These are phyloP conservation scores for Blomia tropicalis DNA, from an alignment of 2,888 invertebrate genomes.

Conservation along the genomic window DNA sequence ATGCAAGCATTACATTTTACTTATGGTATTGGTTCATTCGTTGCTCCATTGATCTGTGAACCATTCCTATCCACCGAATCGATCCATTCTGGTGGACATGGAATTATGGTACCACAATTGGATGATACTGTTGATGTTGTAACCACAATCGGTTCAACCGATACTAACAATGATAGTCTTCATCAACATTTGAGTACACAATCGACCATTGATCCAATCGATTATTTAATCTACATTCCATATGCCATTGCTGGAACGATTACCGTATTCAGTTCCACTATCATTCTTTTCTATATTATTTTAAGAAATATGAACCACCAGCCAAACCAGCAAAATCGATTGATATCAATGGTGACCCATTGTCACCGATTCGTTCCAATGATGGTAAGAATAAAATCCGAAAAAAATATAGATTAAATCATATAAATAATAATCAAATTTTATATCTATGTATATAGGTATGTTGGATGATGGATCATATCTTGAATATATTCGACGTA, in stretches of 20 bases:
- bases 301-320: slow-evolving; percentile 20
- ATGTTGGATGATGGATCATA: neutral
- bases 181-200: neutral
- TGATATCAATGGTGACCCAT: neutral
- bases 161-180: neutral
- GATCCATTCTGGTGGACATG: slow-evolving; percentile 16
- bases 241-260: slow-evolving; percentile 22
- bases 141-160: neutral
- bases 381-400: neutral
- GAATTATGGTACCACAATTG: neutral
- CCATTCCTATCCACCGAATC: slow-evolving; percentile 19
- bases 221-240: slow-evolving; percentile 23
- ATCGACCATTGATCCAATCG: slow-evolving; percentile 9
- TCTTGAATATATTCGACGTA: neutral
- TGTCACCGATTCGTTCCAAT: neutral
- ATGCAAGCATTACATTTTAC: slow-evolving; percentile 23
- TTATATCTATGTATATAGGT: too few species aligned
- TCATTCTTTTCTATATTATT: slow-evolving; percentile 15
- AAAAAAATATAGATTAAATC: too few species aligned
- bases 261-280: neutral
- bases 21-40: slow-evolving; percentile 22
- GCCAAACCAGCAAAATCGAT: too few species aligned
- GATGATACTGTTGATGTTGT: neutral
- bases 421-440: too few species aligned
- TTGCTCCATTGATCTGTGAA: slow-evolving; percentile 23